Evolutionary conservation across 2,797 vertebrate species (phyloP).

Genomic region (Eurystomus glaucurus): DNA sequence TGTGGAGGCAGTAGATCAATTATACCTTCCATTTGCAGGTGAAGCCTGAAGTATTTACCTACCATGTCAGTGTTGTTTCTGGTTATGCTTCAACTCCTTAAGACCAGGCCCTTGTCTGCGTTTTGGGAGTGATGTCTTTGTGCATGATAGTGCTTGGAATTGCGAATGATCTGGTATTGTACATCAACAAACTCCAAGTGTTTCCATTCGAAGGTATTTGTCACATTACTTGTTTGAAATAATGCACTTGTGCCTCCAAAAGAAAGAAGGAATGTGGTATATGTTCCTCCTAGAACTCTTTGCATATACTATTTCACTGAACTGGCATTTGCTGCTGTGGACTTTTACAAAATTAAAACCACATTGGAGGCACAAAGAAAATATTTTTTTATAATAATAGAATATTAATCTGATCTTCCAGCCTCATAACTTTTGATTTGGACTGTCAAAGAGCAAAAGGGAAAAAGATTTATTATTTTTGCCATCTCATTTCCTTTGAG

Average conservation of each 20-base stretch:
- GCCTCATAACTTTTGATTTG: background rate
- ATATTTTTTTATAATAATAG: background rate
- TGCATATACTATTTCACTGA: background rate
- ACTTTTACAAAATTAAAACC: background rate
- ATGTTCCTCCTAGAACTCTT: background rate
- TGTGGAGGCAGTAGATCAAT: background rate
- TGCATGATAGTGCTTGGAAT: background rate
- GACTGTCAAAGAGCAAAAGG: background rate
- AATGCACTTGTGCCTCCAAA: background rate
- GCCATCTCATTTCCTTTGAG: background rate
- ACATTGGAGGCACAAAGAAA: background rate
- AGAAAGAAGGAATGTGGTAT: background rate
- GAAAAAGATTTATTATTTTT: background rate
- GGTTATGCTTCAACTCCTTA: background rate
- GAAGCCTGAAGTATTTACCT: background rate
- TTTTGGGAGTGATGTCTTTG: background rate
- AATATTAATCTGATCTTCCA: background rate
- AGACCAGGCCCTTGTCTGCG: background rate
- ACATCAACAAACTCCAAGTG: background rate
- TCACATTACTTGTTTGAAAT: background rate
- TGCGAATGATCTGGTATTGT: background rate
- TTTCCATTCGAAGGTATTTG: background rate
- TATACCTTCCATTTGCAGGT: background rate
- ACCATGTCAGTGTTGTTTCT: background rate
- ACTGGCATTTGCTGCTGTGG: background rate